Evolutionary conservation across 2,888 invertebrate species (phyloP), one percentile per base, ranked within the genome.

Genomic region (Orthosia gracilis): DNA sequence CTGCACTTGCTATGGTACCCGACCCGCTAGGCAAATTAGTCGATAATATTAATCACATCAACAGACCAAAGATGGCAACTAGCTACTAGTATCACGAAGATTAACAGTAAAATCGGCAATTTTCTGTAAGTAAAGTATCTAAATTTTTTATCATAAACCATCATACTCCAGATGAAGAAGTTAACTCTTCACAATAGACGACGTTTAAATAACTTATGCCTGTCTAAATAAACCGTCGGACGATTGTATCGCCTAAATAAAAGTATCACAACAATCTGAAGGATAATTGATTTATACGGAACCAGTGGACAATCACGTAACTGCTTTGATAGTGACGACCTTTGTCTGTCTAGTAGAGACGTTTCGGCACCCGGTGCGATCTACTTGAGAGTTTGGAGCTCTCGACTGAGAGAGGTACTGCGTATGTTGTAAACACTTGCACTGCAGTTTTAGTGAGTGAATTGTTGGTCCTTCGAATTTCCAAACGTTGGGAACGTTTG

Each of bases 281-380:
- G 64, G 64, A 76, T 84, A 84, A 78, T 58, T 80, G 76, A 85
- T 84, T 79, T 80, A 74, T 84, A 72, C 23, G 66, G 64, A 76
- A 84, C 74, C 68, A 7, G 18, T 54, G 49, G 26, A 62, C 57
- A 9, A 71, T 63, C 82, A 78, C 57, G 72, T 78, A 55, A 67
- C 83, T 61, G 58, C 9, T 80, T 75, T 82, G 71, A 84, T 67
- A 71, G 68, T 40, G 26, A 15, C 58, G 81, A 82, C 81, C 81
- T 84, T 69, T 59, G 47, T 50, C 21, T 57, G 62, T 63, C 70
- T 80, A 84, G 80, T 67, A 67, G 59, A 69, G n/a, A 57, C n/a
- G n/a, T 52, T 72, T 58, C 4, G 57, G 40, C 55, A 49, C 55
- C 54, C 45, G 3, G 13, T 31, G 13, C 58, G 17, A 59, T 50